phyloP scores from a whole-genome alignment of 2,888 invertebrate genomes.

The Drosophila demipolita region DNA sequence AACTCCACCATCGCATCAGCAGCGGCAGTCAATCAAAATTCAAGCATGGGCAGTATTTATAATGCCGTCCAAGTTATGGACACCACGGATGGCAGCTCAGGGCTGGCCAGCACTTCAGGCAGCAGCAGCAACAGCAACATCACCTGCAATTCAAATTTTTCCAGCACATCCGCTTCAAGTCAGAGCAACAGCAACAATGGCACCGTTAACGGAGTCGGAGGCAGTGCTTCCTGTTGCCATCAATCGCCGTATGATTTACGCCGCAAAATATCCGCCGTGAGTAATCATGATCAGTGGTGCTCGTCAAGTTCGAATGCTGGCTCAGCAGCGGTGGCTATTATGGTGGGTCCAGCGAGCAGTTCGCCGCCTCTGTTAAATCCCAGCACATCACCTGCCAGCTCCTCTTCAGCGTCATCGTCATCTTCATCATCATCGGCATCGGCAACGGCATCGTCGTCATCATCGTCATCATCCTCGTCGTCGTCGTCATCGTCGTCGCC shows the following conservation, averaged over 20 bases:
- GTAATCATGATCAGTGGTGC: conserved; percentile 83
- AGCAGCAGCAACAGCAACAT: conserved; percentile 45
- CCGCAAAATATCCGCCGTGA: conserved; percentile 88
- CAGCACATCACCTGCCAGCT: conserved; percentile 65
- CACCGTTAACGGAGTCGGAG: conserved; percentile 5
- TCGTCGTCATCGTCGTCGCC: conserved; percentile 60
- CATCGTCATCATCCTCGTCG: conserved; percentile 67
- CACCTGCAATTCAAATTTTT: conserved; percentile 48
- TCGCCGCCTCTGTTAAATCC: conserved; percentile 73
- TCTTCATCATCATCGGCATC: conserved; percentile 67
- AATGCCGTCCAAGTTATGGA: conserved; percentile 69
- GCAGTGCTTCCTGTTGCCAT: conserved; percentile 86
- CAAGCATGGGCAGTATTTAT: conserved; percentile 49
- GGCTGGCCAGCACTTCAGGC: conserved; percentile 41
- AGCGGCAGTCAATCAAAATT: conserved; percentile 38
- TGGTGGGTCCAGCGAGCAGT: conserved; percentile 72
- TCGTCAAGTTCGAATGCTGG: conserved; percentile 44
- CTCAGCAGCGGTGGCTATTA: conserved; percentile 47
- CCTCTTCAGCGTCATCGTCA: conserved; percentile 65
- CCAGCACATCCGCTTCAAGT: conserved; percentile 50
- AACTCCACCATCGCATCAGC: conserved; percentile 29
- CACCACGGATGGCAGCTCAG: conserved; percentile 62
- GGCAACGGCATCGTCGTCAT: conserved; percentile 60
- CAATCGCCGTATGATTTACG: conserved; percentile 96
- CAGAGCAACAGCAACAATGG: conserved; percentile 26